Conservation (phyloP, 2,888 invertebrate species). For the Mystacides longicornis region DNA sequence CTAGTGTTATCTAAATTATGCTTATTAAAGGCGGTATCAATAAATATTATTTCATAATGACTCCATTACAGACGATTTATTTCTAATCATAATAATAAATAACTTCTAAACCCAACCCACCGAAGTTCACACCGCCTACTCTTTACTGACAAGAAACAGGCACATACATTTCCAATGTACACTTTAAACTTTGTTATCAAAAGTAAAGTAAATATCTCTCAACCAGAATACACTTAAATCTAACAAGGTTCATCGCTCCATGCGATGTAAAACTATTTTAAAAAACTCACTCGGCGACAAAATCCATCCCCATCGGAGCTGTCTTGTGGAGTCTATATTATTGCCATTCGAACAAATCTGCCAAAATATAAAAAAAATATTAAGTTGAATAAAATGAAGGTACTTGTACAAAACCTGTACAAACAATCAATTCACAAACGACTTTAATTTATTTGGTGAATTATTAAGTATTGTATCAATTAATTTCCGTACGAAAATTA, state of each 20-base stretch:
- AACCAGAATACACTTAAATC: background rate
- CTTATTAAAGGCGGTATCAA: background rate
- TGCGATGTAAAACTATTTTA: background rate
- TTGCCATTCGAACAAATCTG: background rate
- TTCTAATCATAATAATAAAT: conserved; percentile 17
- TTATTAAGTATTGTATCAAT: no score
- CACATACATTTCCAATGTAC: background rate
- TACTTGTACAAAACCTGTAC: no score
- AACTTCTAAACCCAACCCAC: conserved; percentile 20
- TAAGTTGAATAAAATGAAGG: no score
- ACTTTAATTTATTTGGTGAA: no score
- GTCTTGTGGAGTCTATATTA: background rate
- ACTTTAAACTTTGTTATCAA: background rate
- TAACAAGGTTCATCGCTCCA: background rate
- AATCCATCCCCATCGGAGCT: background rate
- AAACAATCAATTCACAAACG: no score
- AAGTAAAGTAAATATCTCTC: background rate
- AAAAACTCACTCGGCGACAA: background rate
- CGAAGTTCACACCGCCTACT: conserved; percentile 16
- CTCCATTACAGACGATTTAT: conserved; percentile 8
- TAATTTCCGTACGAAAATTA: no score
- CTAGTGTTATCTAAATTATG: background rate
- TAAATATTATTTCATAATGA: conserved; percentile 12
- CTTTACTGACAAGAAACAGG: background rate
- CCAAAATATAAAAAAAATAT: no score